Percentiles rank a stretch among this genome's conserved stretches.
Conservation (phyloP, 2,888 invertebrate species). For the Colostygia pectinataria region DNA sequence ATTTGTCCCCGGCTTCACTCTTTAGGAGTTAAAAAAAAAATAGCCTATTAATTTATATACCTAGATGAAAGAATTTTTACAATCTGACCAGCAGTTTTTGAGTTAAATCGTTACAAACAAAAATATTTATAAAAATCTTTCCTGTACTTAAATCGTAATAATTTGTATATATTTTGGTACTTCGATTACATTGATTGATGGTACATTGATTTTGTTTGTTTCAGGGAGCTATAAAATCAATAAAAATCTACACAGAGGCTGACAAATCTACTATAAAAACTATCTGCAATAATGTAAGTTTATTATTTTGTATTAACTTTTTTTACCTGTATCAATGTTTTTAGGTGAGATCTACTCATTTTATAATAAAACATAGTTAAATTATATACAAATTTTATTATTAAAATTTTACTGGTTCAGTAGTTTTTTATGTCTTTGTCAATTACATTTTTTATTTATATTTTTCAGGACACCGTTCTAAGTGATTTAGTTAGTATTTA, state of each 20-base stretch:
- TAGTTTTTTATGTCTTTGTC: neutral
- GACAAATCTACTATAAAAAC: conserved; percentile 16
- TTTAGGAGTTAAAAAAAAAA: no score
- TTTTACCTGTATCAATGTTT: neutral
- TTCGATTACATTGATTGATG: no score
- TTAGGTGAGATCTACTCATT: no score
- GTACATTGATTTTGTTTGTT: conserved; percentile 49
- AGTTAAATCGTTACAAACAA: no score
- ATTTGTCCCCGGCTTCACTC: no score
- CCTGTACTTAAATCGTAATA: neutral
- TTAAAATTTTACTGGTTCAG: neutral
- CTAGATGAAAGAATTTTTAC: no score
- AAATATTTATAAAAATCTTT: no score
- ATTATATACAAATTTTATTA: no score
- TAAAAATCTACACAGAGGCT: conserved; percentile 46
- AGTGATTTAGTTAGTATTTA: conserved; percentile 60
- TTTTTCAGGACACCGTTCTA: conserved; percentile 56
- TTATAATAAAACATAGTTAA: no score
- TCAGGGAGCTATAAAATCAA: conserved; percentile 56
- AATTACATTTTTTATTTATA: conserved; percentile 33
- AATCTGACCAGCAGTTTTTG: no score
- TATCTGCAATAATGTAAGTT: conserved; percentile 53
- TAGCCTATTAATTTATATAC: no score
- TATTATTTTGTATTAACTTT: neutral
- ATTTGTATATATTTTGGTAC: conserved; percentile 1